Percentiles rank a stretch among this genome's conserved stretches.
Evolutionary conservation across 1,140 invertebrate genomes (phyloP).

Genomic region (Drosophila rufa): DNA sequence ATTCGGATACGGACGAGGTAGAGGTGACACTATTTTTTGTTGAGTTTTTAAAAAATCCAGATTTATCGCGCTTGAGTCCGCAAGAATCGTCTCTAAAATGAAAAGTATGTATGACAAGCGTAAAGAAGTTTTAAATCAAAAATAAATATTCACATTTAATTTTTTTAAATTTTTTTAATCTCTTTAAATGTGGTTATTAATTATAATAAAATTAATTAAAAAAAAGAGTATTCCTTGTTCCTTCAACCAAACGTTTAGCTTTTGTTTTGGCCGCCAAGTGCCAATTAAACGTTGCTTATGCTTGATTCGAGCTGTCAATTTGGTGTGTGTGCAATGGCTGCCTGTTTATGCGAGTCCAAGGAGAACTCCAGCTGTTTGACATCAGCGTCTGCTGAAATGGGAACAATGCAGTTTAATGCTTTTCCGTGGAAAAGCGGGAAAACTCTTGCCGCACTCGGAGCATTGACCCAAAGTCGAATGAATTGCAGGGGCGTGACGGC

Average conservation of each 20-base stretch:
- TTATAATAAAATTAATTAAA: no score
- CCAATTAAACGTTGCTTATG: constrained; percentile 74
- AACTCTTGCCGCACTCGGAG: constrained; percentile 20
- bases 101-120: no score
- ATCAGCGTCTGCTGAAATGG: constrained; percentile 41
- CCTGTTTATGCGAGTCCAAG: constrained; percentile 39
- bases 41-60: no score
- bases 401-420: constrained; percentile 43
- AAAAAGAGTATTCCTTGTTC: constrained; percentile 1
- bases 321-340: constrained; percentile 51
- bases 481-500: constrained; percentile 66
- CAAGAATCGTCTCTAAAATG: no score
- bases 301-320: constrained; percentile 71
- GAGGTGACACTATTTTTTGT: no score
- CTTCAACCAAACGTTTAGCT: background rate
- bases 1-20: no score
- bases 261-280: constrained; percentile 45
- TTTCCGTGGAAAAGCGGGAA: constrained; percentile 40
- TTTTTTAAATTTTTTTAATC: background rate
- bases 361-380: constrained; percentile 61
- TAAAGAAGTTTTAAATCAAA: no score
- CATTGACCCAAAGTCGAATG: constrained; percentile 49
- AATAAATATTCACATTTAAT: no score
- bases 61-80: no score
- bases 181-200: background rate